phyloP scores from a whole-genome alignment of 2,113 vertebrate species.

The Scomber japonicus region DNA sequence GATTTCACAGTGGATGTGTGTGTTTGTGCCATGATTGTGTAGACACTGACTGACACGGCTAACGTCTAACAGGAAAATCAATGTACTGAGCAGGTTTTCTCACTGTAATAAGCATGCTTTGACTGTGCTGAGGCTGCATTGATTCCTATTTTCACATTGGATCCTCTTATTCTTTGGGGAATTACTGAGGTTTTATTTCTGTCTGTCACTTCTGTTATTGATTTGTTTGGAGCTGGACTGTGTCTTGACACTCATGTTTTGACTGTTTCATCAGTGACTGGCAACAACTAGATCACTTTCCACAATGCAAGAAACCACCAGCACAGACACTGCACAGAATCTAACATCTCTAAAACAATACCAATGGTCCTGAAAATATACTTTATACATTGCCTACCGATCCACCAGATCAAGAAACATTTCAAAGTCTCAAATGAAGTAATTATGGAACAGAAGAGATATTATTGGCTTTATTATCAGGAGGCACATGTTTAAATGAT shows the following conservation, averaged over 20 bases:
- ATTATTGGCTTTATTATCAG: background rate
- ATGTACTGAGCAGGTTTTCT: background rate
- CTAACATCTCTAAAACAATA: background rate
- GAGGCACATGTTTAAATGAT: no score
- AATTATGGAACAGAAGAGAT: background rate
- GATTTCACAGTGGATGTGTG: background rate
- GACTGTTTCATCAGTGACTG: background rate
- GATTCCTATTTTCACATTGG: slow-evolving; percentile 19
- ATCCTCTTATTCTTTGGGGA: background rate
- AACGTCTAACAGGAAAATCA: slow-evolving; percentile 19
- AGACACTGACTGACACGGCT: slow-evolving; percentile 8
- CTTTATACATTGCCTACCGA: background rate
- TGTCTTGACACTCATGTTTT: background rate
- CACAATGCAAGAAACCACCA: no score
- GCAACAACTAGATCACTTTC: no score
- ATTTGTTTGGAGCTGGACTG: background rate
- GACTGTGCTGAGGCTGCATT: slow-evolving; percentile 2
- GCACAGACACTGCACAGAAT: background rate
- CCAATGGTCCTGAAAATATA: background rate
- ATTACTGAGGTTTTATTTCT: background rate
- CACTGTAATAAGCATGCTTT: slow-evolving; percentile 1
- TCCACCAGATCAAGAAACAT: background rate
- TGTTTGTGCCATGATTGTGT: background rate
- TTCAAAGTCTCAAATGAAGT: background rate
- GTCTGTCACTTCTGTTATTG: background rate